Evolutionary conservation across 2,113 vertebrate genomes (phyloP), one percentile per base, ranked within the genome.

Genomic region (Pelobates fuscus): DNA sequence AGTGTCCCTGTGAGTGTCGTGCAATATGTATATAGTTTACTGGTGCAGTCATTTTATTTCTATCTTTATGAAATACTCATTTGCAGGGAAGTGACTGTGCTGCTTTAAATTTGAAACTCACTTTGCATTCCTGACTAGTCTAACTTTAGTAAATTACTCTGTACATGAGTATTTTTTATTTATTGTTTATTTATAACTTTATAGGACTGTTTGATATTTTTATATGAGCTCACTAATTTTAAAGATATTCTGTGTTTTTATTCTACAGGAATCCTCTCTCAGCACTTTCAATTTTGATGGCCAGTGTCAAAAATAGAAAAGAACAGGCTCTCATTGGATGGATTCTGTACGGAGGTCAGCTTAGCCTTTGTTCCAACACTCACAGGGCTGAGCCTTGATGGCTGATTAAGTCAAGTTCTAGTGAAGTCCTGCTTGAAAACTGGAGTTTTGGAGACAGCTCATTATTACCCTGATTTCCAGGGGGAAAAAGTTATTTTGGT

Each of bases 1-100:
- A 82, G 73, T 83, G 79, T 78, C 87, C 89, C 71, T 90, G 89
- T 84, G 80, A 92, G 90, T 89, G 79, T 55, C 20, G n/a, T 12
- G 27, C 15, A 37, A 37, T 37, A 37, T n/a, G n/a, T n/a, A n/a
- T n/a, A n/a, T n/a, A n/a, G n/a, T n/a, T n/a, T n/a, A n/a, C n/a
- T n/a, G n/a, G n/a, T n/a, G n/a, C n/a, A n/a, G n/a, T n/a, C n/a
- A n/a, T n/a, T n/a, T n/a, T n/a, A n/a, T n/a, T n/a, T n/a, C n/a
- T n/a, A n/a, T n/a, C n/a, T n/a, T n/a, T n/a, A n/a, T n/a, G n/a
- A n/a, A n/a, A n/a, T n/a, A n/a, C n/a, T n/a, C n/a, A n/a, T n/a
- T n/a, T n/a, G n/a, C n/a, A n/a, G n/a, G n/a, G n/a, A n/a, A n/a
- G n/a, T n/a, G n/a, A n/a, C n/a, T n/a, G n/a, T n/a, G n/a, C n/a